Base-by-base conservation (phyloP, 2,797 vertebrate genomes). In the Varecia variegata region DNA sequence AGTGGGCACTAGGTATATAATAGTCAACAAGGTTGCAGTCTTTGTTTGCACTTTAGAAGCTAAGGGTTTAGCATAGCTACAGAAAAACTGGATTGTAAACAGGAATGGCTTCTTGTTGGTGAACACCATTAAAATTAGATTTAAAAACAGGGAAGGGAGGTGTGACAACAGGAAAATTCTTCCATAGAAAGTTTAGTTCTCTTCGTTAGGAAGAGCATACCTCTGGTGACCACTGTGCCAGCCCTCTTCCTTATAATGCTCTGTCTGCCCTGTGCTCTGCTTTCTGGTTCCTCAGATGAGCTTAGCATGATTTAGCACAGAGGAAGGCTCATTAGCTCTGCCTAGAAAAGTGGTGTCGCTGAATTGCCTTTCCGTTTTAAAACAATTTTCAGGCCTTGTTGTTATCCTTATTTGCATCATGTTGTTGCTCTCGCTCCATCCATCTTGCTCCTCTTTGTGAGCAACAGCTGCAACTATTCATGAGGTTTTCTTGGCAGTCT, bases 401-500 rank as follows among this genome's bases (percentile, higher is more conserved):
- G 62, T 79, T 96, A 93, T 92, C 71, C 77, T 94, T 90, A 93
- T 95, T 96, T 85, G 50, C 56, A 95, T 6, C 81, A 40, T 95
- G 38, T 54, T 95, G 25, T 94, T 91, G 65, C 89, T 80, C 94
- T 95, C 93, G 67, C 83, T 94, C 52, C 92, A 83, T 89, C 73
- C 71, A 85, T 96, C 81, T 97, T 95, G 81, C 68, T 85, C 50
- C 30, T 94, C 85, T 96, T 83, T 32, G 5, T 67, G 52, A 92
- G 80, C 67, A 60, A 95, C 80, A 73, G 1, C 67, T 92, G 38
- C 92, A 6, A 82, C 38, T 93, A 97, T 92, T 96, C 94, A 94
- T 65, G 80, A 93, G 79, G 21, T 91, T 97, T 94, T 95, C 95
- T 97, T 97, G 95, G 94, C 97, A 97, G 68, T 95, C 82, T 95